Conservation (phyloP, 2,888 invertebrate species). For the Vesta saturnalis region DNA sequence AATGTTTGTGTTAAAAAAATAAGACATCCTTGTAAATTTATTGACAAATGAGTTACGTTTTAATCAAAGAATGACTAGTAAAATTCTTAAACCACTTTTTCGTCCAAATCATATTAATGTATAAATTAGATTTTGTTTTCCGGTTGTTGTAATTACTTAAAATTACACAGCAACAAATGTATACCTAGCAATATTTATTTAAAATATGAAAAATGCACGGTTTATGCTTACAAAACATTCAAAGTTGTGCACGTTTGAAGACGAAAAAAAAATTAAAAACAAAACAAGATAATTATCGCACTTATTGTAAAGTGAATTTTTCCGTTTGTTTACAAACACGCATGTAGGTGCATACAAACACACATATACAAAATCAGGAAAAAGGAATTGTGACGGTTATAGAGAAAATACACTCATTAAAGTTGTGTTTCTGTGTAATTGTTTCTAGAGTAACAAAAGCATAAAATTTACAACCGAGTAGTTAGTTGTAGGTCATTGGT, state of each 20-base stretch:
- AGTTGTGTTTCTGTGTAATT: constrained; percentile 52
- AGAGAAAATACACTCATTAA: constrained; percentile 53
- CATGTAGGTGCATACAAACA: constrained; percentile 45
- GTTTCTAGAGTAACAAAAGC: constrained; percentile 52
- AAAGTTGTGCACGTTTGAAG: too few relatives aligned
- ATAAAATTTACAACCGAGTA: constrained; percentile 4
- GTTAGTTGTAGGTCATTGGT: background rate
- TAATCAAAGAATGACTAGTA: constrained; percentile 6
- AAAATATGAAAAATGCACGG: constrained; percentile 24
- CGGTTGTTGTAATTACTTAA: constrained; percentile 1
- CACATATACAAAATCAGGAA: constrained; percentile 53
- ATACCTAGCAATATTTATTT: constrained; percentile 13
- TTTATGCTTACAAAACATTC: too few relatives aligned
- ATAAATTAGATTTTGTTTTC: constrained; percentile 11
- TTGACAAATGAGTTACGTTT: constrained; percentile 8
- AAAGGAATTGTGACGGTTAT: constrained; percentile 50
- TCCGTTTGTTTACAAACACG: too few relatives aligned
- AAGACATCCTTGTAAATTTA: background rate
- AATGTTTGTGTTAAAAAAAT: too few relatives aligned
- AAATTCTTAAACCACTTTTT: background rate
- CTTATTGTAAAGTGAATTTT: constrained; percentile 45
- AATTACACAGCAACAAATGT: constrained; percentile 19
- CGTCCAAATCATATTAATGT: background rate
- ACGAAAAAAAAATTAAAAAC: constrained; percentile 27
- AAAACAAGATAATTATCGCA: constrained; percentile 41